phyloP scores from a whole-genome alignment of 1,140 invertebrate genomes.

The Atta cephalotes region DNA sequence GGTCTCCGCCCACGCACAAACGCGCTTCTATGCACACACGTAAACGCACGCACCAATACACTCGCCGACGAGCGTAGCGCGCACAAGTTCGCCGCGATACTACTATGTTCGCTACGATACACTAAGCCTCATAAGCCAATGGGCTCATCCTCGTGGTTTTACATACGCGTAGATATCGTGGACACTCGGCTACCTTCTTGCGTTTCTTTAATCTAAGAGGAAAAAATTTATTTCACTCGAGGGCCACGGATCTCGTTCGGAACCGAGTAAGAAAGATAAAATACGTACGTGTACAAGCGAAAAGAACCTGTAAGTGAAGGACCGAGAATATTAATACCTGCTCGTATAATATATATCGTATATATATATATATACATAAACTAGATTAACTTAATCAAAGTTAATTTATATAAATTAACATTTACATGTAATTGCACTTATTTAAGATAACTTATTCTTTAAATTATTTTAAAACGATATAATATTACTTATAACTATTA shows the following conservation, averaged over 20 bases:
- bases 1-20: slow-evolving; percentile 83
- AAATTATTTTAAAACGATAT: neutral
- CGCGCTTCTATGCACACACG: slow-evolving; percentile 50
- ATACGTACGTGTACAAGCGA: neutral
- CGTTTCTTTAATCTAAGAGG: neutral
- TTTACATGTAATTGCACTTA: neutral
- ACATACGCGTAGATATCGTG: slow-evolving; percentile 45
- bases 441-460: neutral
- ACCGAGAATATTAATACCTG: slow-evolving; percentile 4
- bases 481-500: neutral
- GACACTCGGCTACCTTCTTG: slow-evolving; percentile 28
- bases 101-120: neutral
- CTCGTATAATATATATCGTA: too few relatives aligned
- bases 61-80: neutral
- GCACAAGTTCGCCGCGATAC: neutral
- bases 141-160: slow-evolving; percentile 36
- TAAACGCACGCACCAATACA: neutral
- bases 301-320: neutral
- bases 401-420: slow-evolving; percentile 25
- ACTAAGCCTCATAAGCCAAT: slow-evolving; percentile 3
- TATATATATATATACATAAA: neutral
- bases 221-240: slow-evolving; percentile 49
- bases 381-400: slow-evolving; percentile 11
- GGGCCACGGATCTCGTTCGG: slow-evolving; percentile 17
- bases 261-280: neutral